These are phyloP conservation scores for Idaea dimidiata DNA, from an alignment of 2,888 invertebrate genomes.

Conservation along the genomic window DNA sequence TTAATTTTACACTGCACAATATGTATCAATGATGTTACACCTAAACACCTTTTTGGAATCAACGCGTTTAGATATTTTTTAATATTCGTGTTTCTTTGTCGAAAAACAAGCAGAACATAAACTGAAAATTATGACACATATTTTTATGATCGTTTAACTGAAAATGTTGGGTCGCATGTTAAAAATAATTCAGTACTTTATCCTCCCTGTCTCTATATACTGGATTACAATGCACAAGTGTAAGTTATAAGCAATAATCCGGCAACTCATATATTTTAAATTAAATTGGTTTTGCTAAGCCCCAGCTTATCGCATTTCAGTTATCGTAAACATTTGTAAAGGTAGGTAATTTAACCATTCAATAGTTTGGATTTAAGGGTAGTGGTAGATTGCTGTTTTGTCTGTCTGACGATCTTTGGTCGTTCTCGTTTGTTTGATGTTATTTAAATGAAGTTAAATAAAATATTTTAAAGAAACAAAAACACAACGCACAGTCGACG, in stretches of 20 bases:
- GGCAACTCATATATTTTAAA: slow-evolving; percentile 49
- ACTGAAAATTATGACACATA: not conserved
- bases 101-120: not conserved
- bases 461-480: too few relatives aligned
- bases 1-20: too few relatives aligned
- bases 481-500: too few relatives aligned
- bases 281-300: slow-evolving; percentile 51
- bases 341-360: slow-evolving; percentile 57
- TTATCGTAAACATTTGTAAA: slow-evolving; percentile 47
- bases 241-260: slow-evolving; percentile 38
- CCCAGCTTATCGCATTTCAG: slow-evolving; percentile 46
- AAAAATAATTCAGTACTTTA: not conserved
- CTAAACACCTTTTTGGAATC: too few relatives aligned
- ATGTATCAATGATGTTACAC: too few relatives aligned
- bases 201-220: not conserved
- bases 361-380: slow-evolving; percentile 43
- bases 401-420: not conserved
- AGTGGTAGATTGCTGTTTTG: not conserved
- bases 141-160: not conserved
- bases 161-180: not conserved
- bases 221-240: slow-evolving; percentile 17
- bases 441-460: not conserved
- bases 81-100: too few relatives aligned
- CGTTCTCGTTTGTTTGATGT: not conserved
- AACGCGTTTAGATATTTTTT: too few relatives aligned